phyloP scores from a whole-genome alignment of 2,797 vertebrate genomes.

The Enteromius afrohamiltoni region DNA sequence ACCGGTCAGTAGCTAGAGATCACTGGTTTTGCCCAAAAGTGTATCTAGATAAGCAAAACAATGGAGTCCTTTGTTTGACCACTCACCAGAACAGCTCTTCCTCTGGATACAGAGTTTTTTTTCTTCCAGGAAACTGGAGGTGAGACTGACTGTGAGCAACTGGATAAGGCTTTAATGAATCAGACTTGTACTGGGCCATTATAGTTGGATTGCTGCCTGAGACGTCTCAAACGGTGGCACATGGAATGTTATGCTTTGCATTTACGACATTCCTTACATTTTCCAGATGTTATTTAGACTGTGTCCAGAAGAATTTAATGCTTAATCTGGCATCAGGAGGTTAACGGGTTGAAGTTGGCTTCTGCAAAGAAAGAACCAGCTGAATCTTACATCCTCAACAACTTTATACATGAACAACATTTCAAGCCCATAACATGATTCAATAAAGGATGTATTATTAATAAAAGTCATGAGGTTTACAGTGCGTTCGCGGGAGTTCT shows the following conservation, averaged over 20 bases:
- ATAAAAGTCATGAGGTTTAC: conserved; percentile 3
- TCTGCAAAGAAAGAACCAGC: neutral
- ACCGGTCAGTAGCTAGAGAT: neutral
- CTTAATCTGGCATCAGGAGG: conserved; percentile 14
- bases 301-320: neutral
- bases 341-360: conserved; percentile 21
- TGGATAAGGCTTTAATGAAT: neutral
- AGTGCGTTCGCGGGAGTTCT: neutral
- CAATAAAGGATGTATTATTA: neutral
- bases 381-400: neutral
- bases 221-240: conserved; percentile 2
- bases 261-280: conserved; percentile 38
- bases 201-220: neutral
- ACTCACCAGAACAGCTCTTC: conserved; percentile 7
- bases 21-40: neutral
- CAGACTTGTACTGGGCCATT: neutral
- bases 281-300: conserved; percentile 24
- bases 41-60: conserved; percentile 1
- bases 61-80: conserved; percentile 4
- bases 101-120: neutral
- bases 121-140: conserved; percentile 10
- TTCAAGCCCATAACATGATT: neutral
- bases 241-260: conserved; percentile 22
- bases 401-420: neutral
- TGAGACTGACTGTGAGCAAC: neutral